Conservation (phyloP, 2,113 vertebrate genomes). For the Beaufortia kweichowensis region DNA sequence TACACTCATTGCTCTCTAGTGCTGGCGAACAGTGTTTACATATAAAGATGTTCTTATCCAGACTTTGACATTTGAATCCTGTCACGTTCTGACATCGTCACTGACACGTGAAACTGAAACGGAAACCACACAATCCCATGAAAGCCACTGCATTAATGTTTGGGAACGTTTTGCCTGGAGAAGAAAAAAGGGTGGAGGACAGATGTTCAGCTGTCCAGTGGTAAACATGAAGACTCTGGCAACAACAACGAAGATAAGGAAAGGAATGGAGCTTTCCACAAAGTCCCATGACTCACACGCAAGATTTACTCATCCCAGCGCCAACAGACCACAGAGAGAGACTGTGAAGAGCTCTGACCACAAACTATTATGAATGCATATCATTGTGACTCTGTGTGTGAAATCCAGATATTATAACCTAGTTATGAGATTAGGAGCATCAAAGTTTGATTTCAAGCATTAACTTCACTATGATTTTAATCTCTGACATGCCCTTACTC, state of each 20-base stretch:
- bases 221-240: conserved; percentile 34
- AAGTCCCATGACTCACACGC: conserved; percentile 39
- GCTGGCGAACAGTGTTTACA: background rate
- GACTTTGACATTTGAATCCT: too few relatives aligned
- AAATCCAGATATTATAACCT: too few relatives aligned
- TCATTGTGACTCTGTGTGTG: background rate
- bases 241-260: conserved; percentile 42
- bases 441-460: too few relatives aligned
- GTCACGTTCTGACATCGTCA: too few relatives aligned
- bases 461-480: too few relatives aligned
- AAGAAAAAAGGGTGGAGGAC: conserved; percentile 19
- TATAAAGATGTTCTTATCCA: background rate
- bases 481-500: too few relatives aligned
- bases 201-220: conserved; percentile 45
- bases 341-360: conserved; percentile 23
- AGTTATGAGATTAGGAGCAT: too few relatives aligned
- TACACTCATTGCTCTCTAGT: background rate
- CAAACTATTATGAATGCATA: conserved; percentile 5
- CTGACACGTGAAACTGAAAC: too few relatives aligned
- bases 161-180: background rate
- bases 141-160: too few relatives aligned
- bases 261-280: conserved; percentile 31
- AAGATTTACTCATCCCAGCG: conserved; percentile 27
- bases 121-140: too few relatives aligned
- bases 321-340: conserved; percentile 8